phyloP scores from a whole-genome alignment of 64 coral and sea anemone species.

The Montipora capricornis region DNA sequence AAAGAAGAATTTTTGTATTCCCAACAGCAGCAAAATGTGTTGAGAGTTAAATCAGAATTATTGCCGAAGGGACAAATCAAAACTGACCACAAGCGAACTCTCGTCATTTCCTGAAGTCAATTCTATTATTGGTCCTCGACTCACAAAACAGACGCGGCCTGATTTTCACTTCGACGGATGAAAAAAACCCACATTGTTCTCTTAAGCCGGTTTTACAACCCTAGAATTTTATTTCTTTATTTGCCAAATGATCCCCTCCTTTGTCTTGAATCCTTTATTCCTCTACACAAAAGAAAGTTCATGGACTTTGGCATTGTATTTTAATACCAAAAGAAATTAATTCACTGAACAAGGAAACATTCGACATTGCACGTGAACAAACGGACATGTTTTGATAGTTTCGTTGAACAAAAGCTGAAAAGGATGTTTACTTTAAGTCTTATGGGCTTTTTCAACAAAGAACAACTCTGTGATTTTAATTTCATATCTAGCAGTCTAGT shows the following conservation, averaged over 20 bases:
- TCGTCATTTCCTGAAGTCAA: too few relatives aligned
- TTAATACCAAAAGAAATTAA: neutral
- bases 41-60: too few relatives aligned
- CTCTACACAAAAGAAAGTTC: neutral
- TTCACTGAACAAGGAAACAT: neutral
- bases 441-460: too few relatives aligned
- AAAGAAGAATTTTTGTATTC: too few relatives aligned
- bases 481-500: too few relatives aligned
- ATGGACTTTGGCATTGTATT: neutral
- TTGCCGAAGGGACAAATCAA: too few relatives aligned
- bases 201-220: neutral
- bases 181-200: neutral
- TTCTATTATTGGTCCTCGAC: too few relatives aligned
- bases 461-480: too few relatives aligned
- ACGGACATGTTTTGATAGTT: neutral
- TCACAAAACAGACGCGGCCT: too few relatives aligned
- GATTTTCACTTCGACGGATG: neutral
- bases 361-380: neutral
- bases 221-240: neutral
- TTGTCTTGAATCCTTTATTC: neutral
- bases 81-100: too few relatives aligned
- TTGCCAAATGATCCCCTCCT: neutral
- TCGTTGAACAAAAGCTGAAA: neutral
- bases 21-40: too few relatives aligned
- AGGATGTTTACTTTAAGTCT: neutral